A percentile compares a stretch with the other conserved stretches of the same genome.
Conservation (phyloP, 2,797 vertebrate genomes). For the Australoheros facetus region DNA sequence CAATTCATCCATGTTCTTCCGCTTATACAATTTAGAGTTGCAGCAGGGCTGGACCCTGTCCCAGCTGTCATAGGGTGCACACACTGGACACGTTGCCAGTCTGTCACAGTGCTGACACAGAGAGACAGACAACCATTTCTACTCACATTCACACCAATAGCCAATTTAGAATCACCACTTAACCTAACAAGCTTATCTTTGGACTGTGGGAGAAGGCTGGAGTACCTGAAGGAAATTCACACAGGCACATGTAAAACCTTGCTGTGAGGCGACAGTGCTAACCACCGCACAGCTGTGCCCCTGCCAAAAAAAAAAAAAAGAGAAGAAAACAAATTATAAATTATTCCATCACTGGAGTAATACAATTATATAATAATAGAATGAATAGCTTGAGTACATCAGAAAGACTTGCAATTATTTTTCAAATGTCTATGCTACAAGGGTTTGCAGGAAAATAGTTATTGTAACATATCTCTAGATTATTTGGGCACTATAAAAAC, state of each 20-base stretch:
- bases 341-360: not conserved
- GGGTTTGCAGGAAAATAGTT: not conserved
- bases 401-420: not conserved
- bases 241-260: not conserved
- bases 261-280: not conserved
- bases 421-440: not conserved
- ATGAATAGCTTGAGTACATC: not conserved
- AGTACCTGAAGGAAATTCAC: not conserved
- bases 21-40: not conserved
- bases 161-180: not conserved
- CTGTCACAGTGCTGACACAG: not conserved
- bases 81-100: not conserved
- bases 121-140: not conserved
- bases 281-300: not conserved
- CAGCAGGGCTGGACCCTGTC: not conserved
- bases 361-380: not conserved
- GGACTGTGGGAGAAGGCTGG: not conserved
- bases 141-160: not conserved
- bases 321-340: not conserved
- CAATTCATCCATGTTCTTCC: not conserved
- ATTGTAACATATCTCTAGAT: not conserved
- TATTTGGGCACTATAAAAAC: not conserved
- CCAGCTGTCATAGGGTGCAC: not conserved
- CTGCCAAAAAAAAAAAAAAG: accelerated
- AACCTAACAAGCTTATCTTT: not conserved